Evolutionary conservation across 1,140 invertebrate genomes (phyloP).

Genomic region (Drosophila albomicans): DNA sequence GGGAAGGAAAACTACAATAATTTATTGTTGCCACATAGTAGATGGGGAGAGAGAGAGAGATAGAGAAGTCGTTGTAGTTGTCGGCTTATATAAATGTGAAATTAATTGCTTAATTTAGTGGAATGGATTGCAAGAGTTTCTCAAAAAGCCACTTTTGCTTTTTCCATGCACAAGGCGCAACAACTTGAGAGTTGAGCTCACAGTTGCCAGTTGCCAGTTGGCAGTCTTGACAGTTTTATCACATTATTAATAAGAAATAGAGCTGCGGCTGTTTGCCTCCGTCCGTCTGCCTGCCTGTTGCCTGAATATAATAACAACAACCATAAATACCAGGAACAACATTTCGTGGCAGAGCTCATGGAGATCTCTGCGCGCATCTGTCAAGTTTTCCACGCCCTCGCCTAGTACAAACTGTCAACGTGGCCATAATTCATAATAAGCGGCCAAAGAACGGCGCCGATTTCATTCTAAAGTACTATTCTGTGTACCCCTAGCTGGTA

Average conservation of each 20-base stretch:
- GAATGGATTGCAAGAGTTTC: conserved; percentile 76
- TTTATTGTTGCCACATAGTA: conserved; percentile 65
- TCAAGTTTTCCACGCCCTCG: conserved; percentile 82
- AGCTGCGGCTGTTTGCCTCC: conserved; percentile 43
- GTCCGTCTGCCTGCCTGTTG: not conserved
- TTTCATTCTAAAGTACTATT: conserved; percentile 36
- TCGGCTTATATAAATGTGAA: conserved; percentile 80
- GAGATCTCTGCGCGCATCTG: conserved; percentile 70
- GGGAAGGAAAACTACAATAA: conserved; percentile 54
- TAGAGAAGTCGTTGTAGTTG: conserved; percentile 58
- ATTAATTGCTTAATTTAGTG: conserved; percentile 84
- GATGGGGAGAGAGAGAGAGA: conserved; percentile 29
- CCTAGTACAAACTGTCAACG: conserved; percentile 78
- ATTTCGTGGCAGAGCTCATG: conserved; percentile 43
- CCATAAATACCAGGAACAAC: conserved; percentile 69
- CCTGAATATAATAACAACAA: conserved; percentile 21
- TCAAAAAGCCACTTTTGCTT: conserved; percentile 52
- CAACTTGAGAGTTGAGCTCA: conserved; percentile 47
- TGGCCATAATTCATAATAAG: conserved; percentile 83
- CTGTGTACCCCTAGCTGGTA: conserved; percentile 47
- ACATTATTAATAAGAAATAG: conserved; percentile 83
- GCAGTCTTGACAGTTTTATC: conserved; percentile 76
- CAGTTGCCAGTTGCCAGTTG: conserved; percentile 39
- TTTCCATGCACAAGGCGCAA: conserved; percentile 27
- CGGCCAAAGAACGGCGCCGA: conserved; percentile 62